Evolutionary conservation across 2,888 invertebrate genomes (phyloP).

Genomic region (Macrophya alboannulata): DNA sequence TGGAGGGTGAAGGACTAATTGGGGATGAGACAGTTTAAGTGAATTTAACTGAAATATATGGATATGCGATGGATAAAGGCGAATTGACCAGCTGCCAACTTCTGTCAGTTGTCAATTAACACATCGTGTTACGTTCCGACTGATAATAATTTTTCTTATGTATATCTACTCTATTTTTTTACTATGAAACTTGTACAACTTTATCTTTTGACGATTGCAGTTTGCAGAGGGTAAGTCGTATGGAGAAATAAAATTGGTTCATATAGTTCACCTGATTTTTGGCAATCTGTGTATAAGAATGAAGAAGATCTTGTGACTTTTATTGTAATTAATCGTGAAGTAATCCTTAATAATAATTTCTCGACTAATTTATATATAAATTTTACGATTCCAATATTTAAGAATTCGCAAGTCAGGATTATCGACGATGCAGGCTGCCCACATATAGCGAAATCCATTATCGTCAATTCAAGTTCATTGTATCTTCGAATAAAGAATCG

Average conservation of each 20-base stretch:
- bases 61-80: constrained; percentile 11
- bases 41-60: neutral
- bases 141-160: constrained; percentile 45
- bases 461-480: no score
- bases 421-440: no score
- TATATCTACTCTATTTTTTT: constrained; percentile 53
- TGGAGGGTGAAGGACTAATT: neutral
- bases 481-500: no score
- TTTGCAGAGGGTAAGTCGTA: constrained; percentile 59
- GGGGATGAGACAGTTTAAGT: neutral
- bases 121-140: neutral
- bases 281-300: neutral
- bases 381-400: neutral
- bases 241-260: neutral
- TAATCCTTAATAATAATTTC: neutral
- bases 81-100: neutral
- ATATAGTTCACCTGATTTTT: neutral
- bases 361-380: neutral
- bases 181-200: constrained; percentile 61
- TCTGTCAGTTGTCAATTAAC: neutral
- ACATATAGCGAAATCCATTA: no score
- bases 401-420: constrained; percentile 47
- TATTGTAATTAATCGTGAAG: neutral
- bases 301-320: neutral
- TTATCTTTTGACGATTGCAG: constrained; percentile 60